A percentile compares a stretch with the other conserved stretches of the same genome.
Conservation (phyloP, 2,113 vertebrate genomes). For the Hemicordylus capensis region DNA sequence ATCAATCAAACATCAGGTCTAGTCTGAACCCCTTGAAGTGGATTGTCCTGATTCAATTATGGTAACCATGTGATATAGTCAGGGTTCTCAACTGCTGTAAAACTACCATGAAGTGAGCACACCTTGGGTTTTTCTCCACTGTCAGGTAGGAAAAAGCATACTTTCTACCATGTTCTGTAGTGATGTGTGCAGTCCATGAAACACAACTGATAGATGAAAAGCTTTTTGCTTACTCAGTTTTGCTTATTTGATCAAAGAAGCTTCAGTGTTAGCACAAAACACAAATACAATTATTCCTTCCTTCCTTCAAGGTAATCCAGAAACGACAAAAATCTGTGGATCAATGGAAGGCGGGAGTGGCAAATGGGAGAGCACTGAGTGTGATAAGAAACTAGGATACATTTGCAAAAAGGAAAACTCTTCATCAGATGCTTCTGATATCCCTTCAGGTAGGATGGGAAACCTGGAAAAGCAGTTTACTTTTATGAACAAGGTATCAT, state of each 20-base stretch:
- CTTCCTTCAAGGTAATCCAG: conserved; percentile 79
- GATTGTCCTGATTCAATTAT: too few relatives aligned
- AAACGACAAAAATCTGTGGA: conserved; percentile 85
- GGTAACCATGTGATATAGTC: too few relatives aligned
- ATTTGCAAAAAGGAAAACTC: conserved; percentile 90
- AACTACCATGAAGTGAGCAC: not conserved
- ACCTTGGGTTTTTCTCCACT: not conserved
- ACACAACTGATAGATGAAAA: not conserved
- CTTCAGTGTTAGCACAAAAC: not conserved
- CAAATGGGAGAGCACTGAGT: conserved; percentile 88
- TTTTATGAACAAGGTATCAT: not conserved
- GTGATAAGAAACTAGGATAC: conserved; percentile 86
- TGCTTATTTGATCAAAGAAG: not conserved
- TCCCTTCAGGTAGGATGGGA: conserved; percentile 61
- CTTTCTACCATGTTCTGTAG: too few relatives aligned
- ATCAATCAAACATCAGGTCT: too few relatives aligned
- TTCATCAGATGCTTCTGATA: conserved; percentile 64
- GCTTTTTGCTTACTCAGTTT: too few relatives aligned
- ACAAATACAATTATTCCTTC: not conserved
- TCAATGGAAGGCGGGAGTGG: conserved; percentile 85
- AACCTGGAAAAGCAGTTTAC: not conserved
- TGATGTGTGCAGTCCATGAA: not conserved
- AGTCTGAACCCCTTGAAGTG: too few relatives aligned
- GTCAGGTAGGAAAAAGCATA: not conserved
- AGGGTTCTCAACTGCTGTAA: too few relatives aligned